A percentile compares a stretch with the other conserved stretches of the same genome.
These are phyloP conservation scores for Halictus quadricinctus DNA, from an alignment of 2,888 invertebrate genomes.

Conservation along the genomic window DNA sequence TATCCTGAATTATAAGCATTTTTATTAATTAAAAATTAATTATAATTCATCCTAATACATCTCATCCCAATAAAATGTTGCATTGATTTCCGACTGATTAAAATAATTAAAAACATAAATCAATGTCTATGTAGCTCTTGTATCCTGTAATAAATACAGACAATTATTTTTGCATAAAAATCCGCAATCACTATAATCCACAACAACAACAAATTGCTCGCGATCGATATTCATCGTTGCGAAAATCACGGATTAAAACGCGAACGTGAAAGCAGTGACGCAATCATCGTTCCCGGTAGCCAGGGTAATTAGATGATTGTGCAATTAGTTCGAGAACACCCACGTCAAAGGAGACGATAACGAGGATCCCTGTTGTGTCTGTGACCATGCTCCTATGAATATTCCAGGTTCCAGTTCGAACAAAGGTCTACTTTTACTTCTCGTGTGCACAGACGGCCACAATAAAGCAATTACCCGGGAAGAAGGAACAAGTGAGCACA, in stretches of 20 bases:
- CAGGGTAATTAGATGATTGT: constrained; percentile 68
- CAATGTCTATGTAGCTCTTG: too few species aligned
- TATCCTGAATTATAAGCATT: too few species aligned
- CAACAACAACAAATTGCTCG: not conserved
- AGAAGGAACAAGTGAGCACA: constrained; percentile 2
- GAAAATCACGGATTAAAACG: constrained; percentile 40
- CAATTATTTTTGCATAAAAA: too few species aligned
- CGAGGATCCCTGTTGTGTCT: not conserved
- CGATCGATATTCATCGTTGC: not conserved
- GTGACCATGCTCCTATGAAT: not conserved
- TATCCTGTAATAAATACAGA: too few species aligned
- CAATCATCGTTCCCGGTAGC: constrained; percentile 32
- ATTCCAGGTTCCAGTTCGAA: constrained; percentile 3
- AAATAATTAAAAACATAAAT: too few species aligned
- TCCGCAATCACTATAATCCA: too few species aligned
- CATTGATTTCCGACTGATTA: too few species aligned
- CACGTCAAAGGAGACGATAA: not conserved
- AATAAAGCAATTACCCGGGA: constrained; percentile 21
- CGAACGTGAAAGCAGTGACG: constrained; percentile 69
- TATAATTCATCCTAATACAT: too few species aligned
- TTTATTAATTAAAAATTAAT: too few species aligned
- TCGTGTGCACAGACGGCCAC: constrained; percentile 13
- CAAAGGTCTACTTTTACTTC: constrained; percentile 26
- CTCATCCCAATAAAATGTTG: too few species aligned
- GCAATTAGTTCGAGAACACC: constrained; percentile 28